Evolutionary conservation across 1,140 invertebrate genomes (phyloP), one percentile per base, ranked within the genome.

Genomic region (Drosophila mayri): DNA sequence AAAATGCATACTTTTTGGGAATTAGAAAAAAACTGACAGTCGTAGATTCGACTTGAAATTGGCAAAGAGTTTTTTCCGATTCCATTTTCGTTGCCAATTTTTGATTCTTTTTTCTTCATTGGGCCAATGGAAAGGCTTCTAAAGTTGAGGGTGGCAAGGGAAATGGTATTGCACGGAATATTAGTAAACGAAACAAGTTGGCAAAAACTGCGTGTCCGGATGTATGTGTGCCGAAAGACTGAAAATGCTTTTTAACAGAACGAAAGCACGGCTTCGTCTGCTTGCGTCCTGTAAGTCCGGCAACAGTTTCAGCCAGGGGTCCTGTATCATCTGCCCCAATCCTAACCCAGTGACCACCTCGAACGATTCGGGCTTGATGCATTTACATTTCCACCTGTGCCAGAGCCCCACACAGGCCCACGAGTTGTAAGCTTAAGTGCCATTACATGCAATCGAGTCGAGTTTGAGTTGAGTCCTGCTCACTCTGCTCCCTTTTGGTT

Each of bases 351-450:
- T 70, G 50, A 58, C 64, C 65, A 54, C 20, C 60, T 55, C 66
- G 54, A 76, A 71, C 84, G 77, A 84, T 87, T 87, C 73, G 77
- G 67, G 77, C 83, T 87, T 87, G 84, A 88, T 87, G 84, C 84
- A 88, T 87, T 87, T 87, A 84, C 84, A 87, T 87, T 87, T 87
- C 79, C 84, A 87, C 84, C 84, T 87, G 84, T 63, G 66, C 73
- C 80, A 61, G 71, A 44, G 46, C 38, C 60, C 72, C 22, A 59
- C 30, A 62, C 47, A 70, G 40, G 41, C 55, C 58, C 49, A 46
- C 65, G 65, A 78, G 71, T 90, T 88, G 84, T 88, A 84, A 88
- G 85, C 84, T 90, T 88, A 88, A 88, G 84, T 88, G 84, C 84
- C 81, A 88, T 88, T 84, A 90, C 85, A 90, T 90, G 84, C 84